Conservation (phyloP, 2,113 vertebrate genomes). For the Elephantulus edwardii region DNA sequence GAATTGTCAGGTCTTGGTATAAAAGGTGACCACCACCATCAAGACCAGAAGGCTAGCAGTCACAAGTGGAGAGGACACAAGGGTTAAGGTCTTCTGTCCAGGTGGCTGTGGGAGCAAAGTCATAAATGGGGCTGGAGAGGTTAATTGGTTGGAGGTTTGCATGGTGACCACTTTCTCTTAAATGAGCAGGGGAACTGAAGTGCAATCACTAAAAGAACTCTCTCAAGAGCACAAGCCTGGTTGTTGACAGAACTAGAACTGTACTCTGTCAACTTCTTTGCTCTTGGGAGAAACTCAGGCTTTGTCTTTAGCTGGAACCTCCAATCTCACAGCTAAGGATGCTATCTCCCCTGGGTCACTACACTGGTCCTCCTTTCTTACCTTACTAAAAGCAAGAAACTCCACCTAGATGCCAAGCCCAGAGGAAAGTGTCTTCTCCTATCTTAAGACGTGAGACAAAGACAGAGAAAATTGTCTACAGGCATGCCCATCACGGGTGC, state of each 20-base stretch:
- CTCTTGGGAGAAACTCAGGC: background rate
- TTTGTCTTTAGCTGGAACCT: background rate
- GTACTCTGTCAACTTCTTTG: background rate
- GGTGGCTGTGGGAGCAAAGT: background rate
- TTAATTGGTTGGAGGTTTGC: background rate
- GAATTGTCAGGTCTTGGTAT: background rate
- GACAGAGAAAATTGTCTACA: background rate
- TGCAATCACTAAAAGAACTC: background rate
- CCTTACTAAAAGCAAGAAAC: background rate
- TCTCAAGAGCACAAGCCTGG: background rate
- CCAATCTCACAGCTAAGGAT: background rate
- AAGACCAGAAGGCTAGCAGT: background rate
- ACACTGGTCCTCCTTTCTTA: background rate
- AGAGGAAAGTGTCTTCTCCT: background rate
- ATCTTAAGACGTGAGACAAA: background rate
- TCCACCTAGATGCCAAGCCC: background rate
- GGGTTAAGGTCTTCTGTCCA: background rate
- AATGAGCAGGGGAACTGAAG: background rate
- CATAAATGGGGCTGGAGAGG: background rate
- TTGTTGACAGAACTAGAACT: background rate
- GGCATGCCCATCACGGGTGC: background rate
- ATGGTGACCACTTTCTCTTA: background rate
- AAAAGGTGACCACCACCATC: background rate
- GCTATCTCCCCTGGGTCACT: background rate
- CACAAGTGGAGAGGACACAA: accelerated